A percentile compares a stretch with the other conserved stretches of the same genome.
These are phyloP conservation scores for Lasioglossum leucozonium DNA, from an alignment of 2,888 invertebrate genomes.

Conservation along the genomic window DNA sequence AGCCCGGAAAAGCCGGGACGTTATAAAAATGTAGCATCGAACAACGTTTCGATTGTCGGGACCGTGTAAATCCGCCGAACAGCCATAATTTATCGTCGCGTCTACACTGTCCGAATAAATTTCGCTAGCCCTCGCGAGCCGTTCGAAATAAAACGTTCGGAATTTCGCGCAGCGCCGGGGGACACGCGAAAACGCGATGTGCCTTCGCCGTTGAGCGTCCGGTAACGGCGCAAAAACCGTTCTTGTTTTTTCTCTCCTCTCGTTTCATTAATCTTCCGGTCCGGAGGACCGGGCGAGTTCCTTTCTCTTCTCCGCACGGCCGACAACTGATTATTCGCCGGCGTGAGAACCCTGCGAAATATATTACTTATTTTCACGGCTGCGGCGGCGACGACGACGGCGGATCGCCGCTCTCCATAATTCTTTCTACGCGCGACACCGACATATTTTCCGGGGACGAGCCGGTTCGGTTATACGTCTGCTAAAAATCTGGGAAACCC, in stretches of 20 bases:
- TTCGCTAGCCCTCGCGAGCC: constrained; percentile 24
- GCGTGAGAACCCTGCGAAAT: constrained; percentile 29
- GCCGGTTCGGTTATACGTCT: constrained; percentile 13
- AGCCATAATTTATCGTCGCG: constrained; percentile 35
- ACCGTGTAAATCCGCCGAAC: constrained; percentile 1
- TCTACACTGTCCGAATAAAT: constrained; percentile 39
- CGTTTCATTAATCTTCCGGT: constrained; percentile 55
- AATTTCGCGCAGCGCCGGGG: constrained; percentile 35
- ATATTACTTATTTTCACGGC: constrained; percentile 53
- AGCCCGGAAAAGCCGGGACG: not conserved
- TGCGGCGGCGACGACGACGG: constrained; percentile 3
- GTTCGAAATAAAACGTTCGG: constrained; percentile 30
- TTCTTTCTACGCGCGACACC: constrained; percentile 45
- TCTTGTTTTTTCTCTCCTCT: constrained; percentile 37
- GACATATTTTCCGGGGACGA: constrained; percentile 33
- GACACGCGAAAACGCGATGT: constrained; percentile 17
- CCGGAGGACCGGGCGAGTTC: constrained; percentile 18
- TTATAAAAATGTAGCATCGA: constrained; percentile 1
- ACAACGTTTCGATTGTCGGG: constrained; percentile 22
- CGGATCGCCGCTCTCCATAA: constrained; percentile 42
- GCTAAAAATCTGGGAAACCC: constrained; percentile 13
- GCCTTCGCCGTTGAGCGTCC: constrained; percentile 21
- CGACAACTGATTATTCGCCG: constrained; percentile 48
- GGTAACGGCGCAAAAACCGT: constrained; percentile 25
- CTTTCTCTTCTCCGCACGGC: constrained; percentile 29